Evolutionary conservation across 1,140 invertebrate genomes (phyloP).

Genomic region (Papilio polytes): DNA sequence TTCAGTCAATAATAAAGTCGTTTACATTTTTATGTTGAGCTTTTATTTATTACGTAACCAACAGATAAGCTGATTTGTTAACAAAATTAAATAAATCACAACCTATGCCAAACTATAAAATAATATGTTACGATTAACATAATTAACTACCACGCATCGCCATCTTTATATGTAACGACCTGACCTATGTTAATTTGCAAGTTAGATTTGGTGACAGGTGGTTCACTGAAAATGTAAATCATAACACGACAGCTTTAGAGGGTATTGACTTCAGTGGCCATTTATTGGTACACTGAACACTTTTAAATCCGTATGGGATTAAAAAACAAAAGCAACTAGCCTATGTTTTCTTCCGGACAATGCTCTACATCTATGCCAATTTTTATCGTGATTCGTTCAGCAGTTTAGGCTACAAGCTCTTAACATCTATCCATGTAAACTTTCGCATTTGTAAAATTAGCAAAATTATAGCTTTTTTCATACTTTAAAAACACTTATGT

Average conservation of each 20-base stretch:
- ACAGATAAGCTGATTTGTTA: background rate
- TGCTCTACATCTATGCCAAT: no score
- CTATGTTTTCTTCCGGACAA: no score
- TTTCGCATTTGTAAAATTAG: no score
- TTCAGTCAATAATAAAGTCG: background rate
- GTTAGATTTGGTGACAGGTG: background rate
- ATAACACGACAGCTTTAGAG: background rate
- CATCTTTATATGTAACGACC: background rate
- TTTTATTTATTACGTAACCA: background rate
- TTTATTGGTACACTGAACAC: no score
- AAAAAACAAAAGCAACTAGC: no score
- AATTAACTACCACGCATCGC: background rate
- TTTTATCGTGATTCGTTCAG: no score
- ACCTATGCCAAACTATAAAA: constrained; percentile 4
- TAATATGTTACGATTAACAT: background rate
- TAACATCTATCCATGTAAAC: no score
- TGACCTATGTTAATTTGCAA: background rate
- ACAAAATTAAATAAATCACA: background rate
- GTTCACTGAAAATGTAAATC: background rate
- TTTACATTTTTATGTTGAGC: background rate
- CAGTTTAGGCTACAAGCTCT: no score
- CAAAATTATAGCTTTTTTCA: no score
- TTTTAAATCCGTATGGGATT: no score
- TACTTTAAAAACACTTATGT: no score
- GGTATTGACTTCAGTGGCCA: no score